Percentiles rank a stretch among this genome's conserved stretches.
Evolutionary conservation across 2,888 invertebrate species (phyloP).

Genomic region (Tachina lurida): DNA sequence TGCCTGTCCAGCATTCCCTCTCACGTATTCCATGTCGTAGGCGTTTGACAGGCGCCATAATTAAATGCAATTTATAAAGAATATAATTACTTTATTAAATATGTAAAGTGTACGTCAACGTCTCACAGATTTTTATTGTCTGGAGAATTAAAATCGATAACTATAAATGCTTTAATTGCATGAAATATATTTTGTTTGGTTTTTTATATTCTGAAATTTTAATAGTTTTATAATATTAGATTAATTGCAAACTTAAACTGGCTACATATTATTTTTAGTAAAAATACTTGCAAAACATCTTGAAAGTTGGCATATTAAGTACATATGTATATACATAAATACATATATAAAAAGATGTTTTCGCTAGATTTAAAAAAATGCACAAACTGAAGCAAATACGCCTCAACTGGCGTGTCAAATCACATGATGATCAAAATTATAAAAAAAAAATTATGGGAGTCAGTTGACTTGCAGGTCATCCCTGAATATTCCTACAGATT

Average conservation of each 20-base stretch:
- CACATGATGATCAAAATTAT: too few relatives aligned
- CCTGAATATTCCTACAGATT: too few relatives aligned
- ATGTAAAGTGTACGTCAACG: conserved; percentile 64
- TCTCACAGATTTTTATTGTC: conserved; percentile 49
- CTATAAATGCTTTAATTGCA: conserved; percentile 5
- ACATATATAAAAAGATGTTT: too few relatives aligned
- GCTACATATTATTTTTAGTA: not conserved
- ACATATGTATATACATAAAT: too few relatives aligned
- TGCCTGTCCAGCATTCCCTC: not conserved
- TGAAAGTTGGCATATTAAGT: too few relatives aligned
- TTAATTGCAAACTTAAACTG: conserved; percentile 23
- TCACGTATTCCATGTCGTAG: conserved; percentile 42
- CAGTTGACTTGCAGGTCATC: too few relatives aligned
- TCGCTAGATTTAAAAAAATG: too few relatives aligned
- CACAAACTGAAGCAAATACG: too few relatives aligned
- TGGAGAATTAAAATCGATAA: conserved; percentile 54
- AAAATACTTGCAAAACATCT: too few relatives aligned
- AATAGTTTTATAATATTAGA: conserved; percentile 37
- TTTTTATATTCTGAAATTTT: conserved; percentile 34
- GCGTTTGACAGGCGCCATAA: conserved; percentile 68
- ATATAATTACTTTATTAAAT: conserved; percentile 70
- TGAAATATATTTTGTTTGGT: not conserved
- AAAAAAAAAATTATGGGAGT: too few relatives aligned
- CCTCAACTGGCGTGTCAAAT: too few relatives aligned
- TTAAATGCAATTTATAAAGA: conserved; percentile 62